phyloP scores from a whole-genome alignment of 2,797 vertebrate species.

The Eupleurogrammus muticus region DNA sequence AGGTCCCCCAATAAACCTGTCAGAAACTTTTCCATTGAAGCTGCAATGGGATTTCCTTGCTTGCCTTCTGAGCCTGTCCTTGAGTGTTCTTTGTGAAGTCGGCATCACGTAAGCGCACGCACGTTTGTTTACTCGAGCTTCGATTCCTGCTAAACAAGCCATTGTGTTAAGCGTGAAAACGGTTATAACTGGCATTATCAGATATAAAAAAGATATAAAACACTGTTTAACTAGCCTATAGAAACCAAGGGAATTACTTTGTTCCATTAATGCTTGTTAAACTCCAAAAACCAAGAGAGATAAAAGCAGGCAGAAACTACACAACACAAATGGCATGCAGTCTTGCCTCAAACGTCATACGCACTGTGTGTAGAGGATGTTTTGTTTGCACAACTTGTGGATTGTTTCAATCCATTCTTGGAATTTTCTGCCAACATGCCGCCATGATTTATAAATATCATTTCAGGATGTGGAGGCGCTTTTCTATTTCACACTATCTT shows the following conservation, averaged over 20 bases:
- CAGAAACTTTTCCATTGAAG: conserved; percentile 63
- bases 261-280: neutral
- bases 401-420: conserved; percentile 48
- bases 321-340: conserved; percentile 12
- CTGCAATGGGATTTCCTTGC: conserved; percentile 53
- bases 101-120: conserved; percentile 26
- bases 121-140: conserved; percentile 40
- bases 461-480: conserved; percentile 60
- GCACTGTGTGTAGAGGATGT: conserved; percentile 15
- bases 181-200: neutral
- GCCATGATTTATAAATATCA: conserved; percentile 64
- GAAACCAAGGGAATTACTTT: conserved; percentile 23
- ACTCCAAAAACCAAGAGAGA: neutral
- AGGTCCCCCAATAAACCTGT: conserved; percentile 66
- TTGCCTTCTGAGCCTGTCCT: conserved; percentile 45
- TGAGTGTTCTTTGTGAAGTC: conserved; percentile 47
- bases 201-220: conserved; percentile 17
- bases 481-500: conserved; percentile 67
- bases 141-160: conserved; percentile 22
- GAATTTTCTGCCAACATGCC: conserved; percentile 45
- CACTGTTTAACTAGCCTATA: neutral
- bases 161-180: conserved; percentile 17
- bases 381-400: conserved; percentile 25
- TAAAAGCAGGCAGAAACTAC: conserved; percentile 1
- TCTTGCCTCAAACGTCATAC: conserved; percentile 11